phyloP scores from a whole-genome alignment of 2,113 vertebrate species.

The Anseranas semipalmata region DNA sequence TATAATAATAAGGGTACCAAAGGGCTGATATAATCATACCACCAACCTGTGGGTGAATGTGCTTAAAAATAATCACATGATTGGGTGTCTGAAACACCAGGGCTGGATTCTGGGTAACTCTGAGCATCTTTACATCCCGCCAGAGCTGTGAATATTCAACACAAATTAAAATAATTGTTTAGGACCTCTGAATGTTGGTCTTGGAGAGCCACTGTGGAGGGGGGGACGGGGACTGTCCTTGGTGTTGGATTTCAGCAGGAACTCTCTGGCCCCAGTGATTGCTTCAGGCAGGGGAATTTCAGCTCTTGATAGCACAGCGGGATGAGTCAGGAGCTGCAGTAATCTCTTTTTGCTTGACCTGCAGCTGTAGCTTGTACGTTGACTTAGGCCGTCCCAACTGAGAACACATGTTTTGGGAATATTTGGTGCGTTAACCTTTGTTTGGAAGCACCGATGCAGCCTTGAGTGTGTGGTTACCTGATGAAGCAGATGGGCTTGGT shows the following conservation, averaged over 20 bases:
- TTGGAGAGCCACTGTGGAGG: neutral
- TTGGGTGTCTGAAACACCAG: neutral
- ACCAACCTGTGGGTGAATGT: neutral
- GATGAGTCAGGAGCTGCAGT: neutral
- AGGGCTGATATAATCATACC: neutral
- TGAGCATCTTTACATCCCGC: neutral
- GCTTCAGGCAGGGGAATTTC: neutral
- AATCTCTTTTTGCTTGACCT: neutral
- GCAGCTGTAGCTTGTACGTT: neutral
- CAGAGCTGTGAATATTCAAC: neutral
- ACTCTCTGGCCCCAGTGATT: neutral
- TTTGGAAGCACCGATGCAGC: neutral
- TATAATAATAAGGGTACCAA: neutral
- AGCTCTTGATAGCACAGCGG: neutral
- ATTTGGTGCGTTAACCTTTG: rapidly evolving
- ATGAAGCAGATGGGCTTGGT: neutral
- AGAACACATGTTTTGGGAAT: rapidly evolving
- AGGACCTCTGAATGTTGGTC: neutral
- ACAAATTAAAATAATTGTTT: neutral
- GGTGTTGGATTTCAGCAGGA: neutral
- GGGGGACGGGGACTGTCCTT: neutral
- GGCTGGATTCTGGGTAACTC: neutral
- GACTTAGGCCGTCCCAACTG: neutral
- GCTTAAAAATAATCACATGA: neutral
- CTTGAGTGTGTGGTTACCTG: neutral